Conservation (phyloP, 2,113 vertebrate genomes). For the Anarrhichthys ocellatus region DNA sequence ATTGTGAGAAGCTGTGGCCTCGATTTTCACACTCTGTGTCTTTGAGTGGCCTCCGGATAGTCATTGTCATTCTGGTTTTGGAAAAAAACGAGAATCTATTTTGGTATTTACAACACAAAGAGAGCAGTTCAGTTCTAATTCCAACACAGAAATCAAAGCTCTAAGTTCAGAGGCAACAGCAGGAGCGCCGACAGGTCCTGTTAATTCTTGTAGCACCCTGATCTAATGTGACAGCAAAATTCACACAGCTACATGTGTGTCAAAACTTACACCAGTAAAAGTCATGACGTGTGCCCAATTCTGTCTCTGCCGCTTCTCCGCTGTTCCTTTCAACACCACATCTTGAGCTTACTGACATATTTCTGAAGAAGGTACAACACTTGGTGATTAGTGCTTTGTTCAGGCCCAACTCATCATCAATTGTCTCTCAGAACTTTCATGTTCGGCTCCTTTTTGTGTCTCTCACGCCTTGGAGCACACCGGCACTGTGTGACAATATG, state of each 20-base stretch:
- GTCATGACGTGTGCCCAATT: constrained; percentile 3
- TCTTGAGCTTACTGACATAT: constrained; percentile 50
- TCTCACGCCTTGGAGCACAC: constrained; percentile 23
- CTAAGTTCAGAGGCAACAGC: neutral
- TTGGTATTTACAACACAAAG: neutral
- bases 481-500: constrained; percentile 23
- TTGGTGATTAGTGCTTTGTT: constrained; percentile 59
- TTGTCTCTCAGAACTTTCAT: constrained; percentile 44
- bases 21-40: neutral
- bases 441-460: constrained; percentile 33
- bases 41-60: neutral
- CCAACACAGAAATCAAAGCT: neutral
- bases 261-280: constrained; percentile 35
- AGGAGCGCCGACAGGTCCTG: neutral
- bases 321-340: constrained; percentile 10
- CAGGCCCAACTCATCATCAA: constrained; percentile 55
- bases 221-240: neutral
- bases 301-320: neutral
- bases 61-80: neutral
- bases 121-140: neutral
- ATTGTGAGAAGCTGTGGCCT: constrained; percentile 37
- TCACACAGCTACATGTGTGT: constrained; percentile 31
- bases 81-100: neutral
- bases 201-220: neutral
- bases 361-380: constrained; percentile 29